Base-by-base conservation (phyloP, 2,888 invertebrate species). In the Perithous albicinctus region DNA sequence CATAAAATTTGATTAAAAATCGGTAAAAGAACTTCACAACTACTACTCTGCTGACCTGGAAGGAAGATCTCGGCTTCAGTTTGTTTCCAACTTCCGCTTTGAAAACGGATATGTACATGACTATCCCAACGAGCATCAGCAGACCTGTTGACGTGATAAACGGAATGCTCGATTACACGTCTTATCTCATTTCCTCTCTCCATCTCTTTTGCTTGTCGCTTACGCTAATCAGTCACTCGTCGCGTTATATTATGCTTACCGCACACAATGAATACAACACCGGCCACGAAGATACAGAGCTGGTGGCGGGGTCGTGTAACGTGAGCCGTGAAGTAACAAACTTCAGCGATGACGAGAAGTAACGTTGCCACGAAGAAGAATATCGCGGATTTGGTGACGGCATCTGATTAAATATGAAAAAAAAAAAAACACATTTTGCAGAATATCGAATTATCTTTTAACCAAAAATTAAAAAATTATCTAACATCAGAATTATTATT, bases 91-190 rank as follows among this genome's bases (percentile, higher is more conserved):
- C 95, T 95, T 98, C 98, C 8, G 97, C 96, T 93, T 98, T 98
- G 92, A 98, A 96, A 89, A 97, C 96, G 76, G 98, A 97, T 94
- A 98, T 97, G 95, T 98, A 98, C 95, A 98, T 97, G 90, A 98
- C 97, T 92, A 98, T 95, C 64, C 97, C 98, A 87, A 97, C 96
- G 88, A 98, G 95, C 97, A 98, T 97, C 86, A 97, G 94, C 84
- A 98, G 94, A 92, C 98, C 98, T 98, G 81, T 81, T 69, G 94
- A 69, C 94, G 94, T 56, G 85, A 85, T 81, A 85, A 78, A 56
- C 69, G 35, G 78, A 59, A 2, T 15, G n/a, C 38, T 41, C 20
- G 12, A 63, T 43, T 56, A 59, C 18, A 15, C 23, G 20, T 48
- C 35, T 10, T n/a, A n/a, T 32, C 15, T n/a, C 54, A 6, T n/a